Evolutionary conservation across 2,797 vertebrate genomes (phyloP), one percentile per base, ranked within the genome.

Genomic region (Cyclura pinguis): DNA sequence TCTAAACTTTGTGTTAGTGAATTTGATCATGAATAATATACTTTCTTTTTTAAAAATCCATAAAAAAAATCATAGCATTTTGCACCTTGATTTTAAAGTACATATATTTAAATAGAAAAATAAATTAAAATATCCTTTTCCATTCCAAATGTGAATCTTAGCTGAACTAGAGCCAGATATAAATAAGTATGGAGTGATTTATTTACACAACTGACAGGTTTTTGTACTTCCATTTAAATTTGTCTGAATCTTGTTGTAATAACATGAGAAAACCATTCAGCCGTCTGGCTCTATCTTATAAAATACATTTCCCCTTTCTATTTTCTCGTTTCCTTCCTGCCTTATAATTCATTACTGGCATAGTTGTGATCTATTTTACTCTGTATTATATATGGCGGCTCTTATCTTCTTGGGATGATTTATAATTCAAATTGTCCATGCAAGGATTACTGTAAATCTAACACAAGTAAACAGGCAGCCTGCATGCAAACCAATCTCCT

Each of bases 381-480:
- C 92, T 92, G 84, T 93, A 95, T 93, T 94, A 96, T 96, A 95
- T 96, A 96, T 91, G 92, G 88, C 82, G 87, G 90, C 87, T 91
- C 96, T 96, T 95, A 95, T 92, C 10, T 80, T 93, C 96, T 95
- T 92, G 88, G 84, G 87, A 88, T 91, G 89, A 94, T 93, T 95
- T 96, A 95, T 95, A 95, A 96, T 95, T 90, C 88, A 86, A 80
- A 87, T 90, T 90, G 92, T 77, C 93, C 92, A 77, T 92, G 93
- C 92, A 90, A 96, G 87, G 92, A 96, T 97, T 96, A 96, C 93
- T 91, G 94, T 94, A 96, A 95, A 96, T 94, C 94, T 91, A 92
- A 90, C 92, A 92, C 67, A 94, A 96, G 94, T 95, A 96, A 97
- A 97, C 92, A 95, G 57, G 29, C 77, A 81, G 35, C n/a, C 6